Conservation (phyloP, 2,888 invertebrate genomes). For the Torymus texanus region DNA sequence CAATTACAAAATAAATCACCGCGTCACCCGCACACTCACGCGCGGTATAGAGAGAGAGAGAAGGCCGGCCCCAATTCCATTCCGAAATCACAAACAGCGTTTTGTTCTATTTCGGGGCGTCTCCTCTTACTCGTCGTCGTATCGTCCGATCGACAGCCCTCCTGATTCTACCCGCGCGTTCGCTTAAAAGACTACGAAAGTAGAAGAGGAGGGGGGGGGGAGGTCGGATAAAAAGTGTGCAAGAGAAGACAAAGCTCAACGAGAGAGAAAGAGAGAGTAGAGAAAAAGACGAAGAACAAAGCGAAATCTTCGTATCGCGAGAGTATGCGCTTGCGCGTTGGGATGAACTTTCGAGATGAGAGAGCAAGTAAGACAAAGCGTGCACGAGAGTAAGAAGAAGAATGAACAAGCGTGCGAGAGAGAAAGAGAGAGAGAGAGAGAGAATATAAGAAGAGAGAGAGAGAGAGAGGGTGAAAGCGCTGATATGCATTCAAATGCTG, state of each 20-base stretch:
- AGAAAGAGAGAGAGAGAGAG: not conserved
- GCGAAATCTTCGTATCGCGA: constrained; percentile 16
- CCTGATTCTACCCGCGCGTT: constrained; percentile 5
- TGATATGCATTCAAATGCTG: constrained; percentile 65
- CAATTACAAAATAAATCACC: too few relatives aligned
- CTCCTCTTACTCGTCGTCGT: too few relatives aligned
- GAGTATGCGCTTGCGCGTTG: not conserved
- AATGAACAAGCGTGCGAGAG: constrained; percentile 18
- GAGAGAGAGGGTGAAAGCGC: constrained; percentile 52
- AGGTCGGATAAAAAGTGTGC: not conserved
- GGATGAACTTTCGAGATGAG: constrained; percentile 38
- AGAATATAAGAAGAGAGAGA: constrained; percentile 18
- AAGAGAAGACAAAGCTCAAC: constrained; percentile 7
- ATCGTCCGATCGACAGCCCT: not conserved
- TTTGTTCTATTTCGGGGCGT: too few relatives aligned
- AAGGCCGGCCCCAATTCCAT: too few relatives aligned
- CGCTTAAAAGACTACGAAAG: not conserved
- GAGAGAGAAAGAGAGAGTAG: not conserved
- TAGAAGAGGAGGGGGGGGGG: not conserved
- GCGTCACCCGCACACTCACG: too few relatives aligned
- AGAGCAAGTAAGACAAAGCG: not conserved
- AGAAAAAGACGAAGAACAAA: constrained; percentile 12
- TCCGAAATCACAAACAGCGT: too few relatives aligned
- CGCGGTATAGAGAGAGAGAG: too few relatives aligned
- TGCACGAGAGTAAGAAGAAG: not conserved